Base-by-base conservation (phyloP, 1,140 invertebrate species). In the Aphelenchoides besseyi region DNA sequence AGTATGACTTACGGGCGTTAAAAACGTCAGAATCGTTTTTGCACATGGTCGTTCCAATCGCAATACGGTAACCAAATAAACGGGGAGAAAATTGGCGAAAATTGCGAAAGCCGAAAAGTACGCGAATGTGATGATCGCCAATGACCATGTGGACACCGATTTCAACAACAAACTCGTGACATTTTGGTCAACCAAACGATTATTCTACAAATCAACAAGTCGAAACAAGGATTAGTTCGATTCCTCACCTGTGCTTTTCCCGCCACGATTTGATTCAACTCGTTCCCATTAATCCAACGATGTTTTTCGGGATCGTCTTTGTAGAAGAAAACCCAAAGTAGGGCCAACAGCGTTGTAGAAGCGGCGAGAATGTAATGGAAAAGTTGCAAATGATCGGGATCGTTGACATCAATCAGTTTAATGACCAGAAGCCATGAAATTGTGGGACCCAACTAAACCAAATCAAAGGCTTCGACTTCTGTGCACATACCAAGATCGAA, bases 241-340 rank as follows among this genome's bases (percentile, higher is more conserved):
- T 30, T 54, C 12, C 26, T 61, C 16, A 75, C 74, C 30, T 71
- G 64, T 3, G 72, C 36, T 33, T 79, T 78, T 64, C 75, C 75
- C 26, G 76, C 66, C 28, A 62, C 35, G 54, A 76, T 80, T 69
- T 63, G 57, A 59, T 78, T 79, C 54, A 78, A 54, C 68, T 78
- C 76, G 28, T 69, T 33, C 33, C 77, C 76, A 62, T 80, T 76
- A 8, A 78, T 68, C 41, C 54, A 57, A 23, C 64, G 37, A 68
- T 78, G 76, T 35, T 64, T 77, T 61, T 78, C 70, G 2, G 76
- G 76, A 35, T 33, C 8, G 41, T 78, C 74, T 36, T 69, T 53
- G 23, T 79, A 80, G 30, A 78, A 78, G 26, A 80, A 41, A 18
- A 76, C n/a, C 78, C 78, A 78, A n/a, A 78, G 18, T 41, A 80